Evolutionary conservation across 2,113 vertebrate species (phyloP).

Genomic region (Sylvilagus bachmani): DNA sequence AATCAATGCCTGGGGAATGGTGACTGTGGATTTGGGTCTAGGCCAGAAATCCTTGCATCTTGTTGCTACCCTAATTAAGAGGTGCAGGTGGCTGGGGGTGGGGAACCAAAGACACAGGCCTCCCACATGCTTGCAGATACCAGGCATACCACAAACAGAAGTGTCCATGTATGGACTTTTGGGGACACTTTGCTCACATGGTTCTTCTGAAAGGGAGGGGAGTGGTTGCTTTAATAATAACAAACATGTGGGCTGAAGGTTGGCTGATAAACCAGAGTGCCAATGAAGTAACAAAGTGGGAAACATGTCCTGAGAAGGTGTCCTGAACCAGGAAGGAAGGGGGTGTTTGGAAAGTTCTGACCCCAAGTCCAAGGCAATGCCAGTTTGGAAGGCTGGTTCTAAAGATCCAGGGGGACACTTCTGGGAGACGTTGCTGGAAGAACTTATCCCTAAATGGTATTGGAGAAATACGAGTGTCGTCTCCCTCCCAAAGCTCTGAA

Average conservation of each 20-base stretch:
- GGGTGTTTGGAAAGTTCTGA: neutral
- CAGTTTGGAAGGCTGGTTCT: neutral
- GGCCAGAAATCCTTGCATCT: constrained; percentile 35
- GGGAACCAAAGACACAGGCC: neutral
- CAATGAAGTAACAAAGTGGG: neutral
- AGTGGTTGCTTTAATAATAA: neutral
- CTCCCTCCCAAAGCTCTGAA: neutral
- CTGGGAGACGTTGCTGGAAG: neutral
- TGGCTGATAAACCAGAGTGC: constrained; percentile 21
- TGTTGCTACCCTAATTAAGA: constrained; percentile 54
- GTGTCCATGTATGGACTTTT: constrained; percentile 44
- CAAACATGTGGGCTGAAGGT: neutral
- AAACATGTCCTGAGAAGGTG: neutral
- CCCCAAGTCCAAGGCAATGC: neutral
- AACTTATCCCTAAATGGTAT: neutral
- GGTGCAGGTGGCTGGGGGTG: constrained; percentile 52
- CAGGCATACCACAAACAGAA: constrained; percentile 27
- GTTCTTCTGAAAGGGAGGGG: constrained; percentile 20
- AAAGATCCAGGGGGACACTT: neutral
- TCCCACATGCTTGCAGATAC: neutral
- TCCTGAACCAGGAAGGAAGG: neutral
- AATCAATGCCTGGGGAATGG: neutral
- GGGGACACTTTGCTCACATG: constrained; percentile 30
- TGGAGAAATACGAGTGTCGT: neutral
- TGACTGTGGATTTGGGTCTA: constrained; percentile 35